Conservation (phyloP, 1,140 invertebrate genomes). For the Luehdorfia chinensis region DNA sequence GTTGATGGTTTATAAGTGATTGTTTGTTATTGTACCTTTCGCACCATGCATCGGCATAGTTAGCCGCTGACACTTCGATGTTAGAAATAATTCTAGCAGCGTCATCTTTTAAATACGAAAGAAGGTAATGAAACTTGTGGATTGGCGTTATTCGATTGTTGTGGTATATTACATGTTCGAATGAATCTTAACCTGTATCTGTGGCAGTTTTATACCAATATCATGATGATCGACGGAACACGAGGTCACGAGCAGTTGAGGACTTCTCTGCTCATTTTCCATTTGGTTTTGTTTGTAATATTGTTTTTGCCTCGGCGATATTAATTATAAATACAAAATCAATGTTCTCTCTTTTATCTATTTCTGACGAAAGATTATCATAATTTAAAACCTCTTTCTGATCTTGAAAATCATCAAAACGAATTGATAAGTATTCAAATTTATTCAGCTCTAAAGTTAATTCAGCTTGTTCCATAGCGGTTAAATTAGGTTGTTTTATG, state of each 20-base stretch:
- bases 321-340: constrained; percentile 10
- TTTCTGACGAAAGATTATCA: constrained; percentile 19
- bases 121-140: constrained; percentile 21
- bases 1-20: constrained; percentile 30
- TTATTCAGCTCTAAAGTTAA: constrained; percentile 30
- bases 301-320: constrained; percentile 20
- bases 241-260: not conserved
- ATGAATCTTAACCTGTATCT: constrained; percentile 44
- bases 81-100: constrained; percentile 17
- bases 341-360: no score
- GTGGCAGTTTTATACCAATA: constrained; percentile 25
- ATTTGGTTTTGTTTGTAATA: constrained; percentile 15
- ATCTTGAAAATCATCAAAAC: constrained; percentile 25
- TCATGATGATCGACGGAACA: constrained; percentile 11
- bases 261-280: no score
- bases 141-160: no score
- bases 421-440: constrained; percentile 28
- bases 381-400: constrained; percentile 21
- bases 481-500: no score
- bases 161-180: constrained; percentile 33
- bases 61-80: no score
- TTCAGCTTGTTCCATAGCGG: no score
- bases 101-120: constrained; percentile 17
- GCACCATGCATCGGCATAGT: constrained; percentile 31
- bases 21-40: constrained; percentile 32